Evolutionary conservation across 2,888 invertebrate genomes (phyloP).

Genomic region (Ormyrus labotus): DNA sequence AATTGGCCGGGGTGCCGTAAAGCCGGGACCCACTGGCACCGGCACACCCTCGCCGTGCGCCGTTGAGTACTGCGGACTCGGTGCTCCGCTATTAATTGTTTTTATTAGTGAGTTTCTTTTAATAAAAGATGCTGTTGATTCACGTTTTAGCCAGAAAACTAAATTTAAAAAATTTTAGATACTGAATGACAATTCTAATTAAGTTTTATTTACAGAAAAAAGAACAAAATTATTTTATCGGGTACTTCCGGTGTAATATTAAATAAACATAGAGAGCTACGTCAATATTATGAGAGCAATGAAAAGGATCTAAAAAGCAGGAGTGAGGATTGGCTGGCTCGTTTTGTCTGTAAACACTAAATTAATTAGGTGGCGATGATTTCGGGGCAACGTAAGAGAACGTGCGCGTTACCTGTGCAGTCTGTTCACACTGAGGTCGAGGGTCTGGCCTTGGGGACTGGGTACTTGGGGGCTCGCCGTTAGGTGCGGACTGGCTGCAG

Average conservation of each 20-base stretch:
- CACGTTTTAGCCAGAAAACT: too few species aligned
- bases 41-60: conserved; percentile 77
- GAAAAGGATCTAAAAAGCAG: conserved; percentile 15
- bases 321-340: not conserved
- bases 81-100: conserved; percentile 74
- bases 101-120: too few species aligned
- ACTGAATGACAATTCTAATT: too few species aligned
- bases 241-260: too few species aligned
- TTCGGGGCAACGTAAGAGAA: not conserved
- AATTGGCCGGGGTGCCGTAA: conserved; percentile 79
- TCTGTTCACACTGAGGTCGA: conserved; percentile 92
- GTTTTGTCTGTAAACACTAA: conserved; percentile 50
- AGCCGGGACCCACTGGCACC: conserved; percentile 77
- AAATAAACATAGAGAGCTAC: not conserved
- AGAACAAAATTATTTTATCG: too few species aligned
- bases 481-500: conserved; percentile 89
- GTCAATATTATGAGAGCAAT: not conserved
- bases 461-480: conserved; percentile 93
- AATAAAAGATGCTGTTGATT: too few species aligned
- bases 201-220: too few species aligned
- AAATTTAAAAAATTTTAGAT: too few species aligned
- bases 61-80: conserved; percentile 80
- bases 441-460: conserved; percentile 92
- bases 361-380: conserved; percentile 54
- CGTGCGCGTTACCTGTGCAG: conserved; percentile 84